These are phyloP conservation scores for Stramonita haemastoma DNA, from an alignment of 2,888 invertebrate genomes.

Conservation along the genomic window DNA sequence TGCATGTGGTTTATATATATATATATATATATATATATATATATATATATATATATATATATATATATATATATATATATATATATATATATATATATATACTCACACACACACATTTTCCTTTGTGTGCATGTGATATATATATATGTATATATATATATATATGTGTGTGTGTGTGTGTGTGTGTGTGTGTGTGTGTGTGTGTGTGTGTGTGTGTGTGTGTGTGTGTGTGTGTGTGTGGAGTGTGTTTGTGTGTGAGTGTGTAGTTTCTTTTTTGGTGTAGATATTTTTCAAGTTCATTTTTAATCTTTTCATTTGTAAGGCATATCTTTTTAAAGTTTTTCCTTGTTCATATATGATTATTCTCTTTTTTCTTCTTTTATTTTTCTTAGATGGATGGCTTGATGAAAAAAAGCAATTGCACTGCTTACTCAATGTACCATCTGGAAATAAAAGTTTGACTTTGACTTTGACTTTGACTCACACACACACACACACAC, in stretches of 20 bases:
- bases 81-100: neutral
- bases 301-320: no score
- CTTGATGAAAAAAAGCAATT: neutral
- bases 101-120: neutral
- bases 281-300: no score
- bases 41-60: neutral
- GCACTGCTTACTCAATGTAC: no score
- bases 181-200: neutral
- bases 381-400: no score
- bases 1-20: slow-evolving; percentile 22
- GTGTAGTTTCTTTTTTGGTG: no score
- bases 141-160: neutral
- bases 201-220: neutral
- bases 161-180: slow-evolving; percentile 27
- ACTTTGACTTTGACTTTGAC: no score
- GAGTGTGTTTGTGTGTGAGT: no score
- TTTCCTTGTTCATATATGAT: no score
- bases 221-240: neutral
- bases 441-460: no score
- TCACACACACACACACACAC: no score
- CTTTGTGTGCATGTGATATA: neutral
- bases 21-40: slow-evolving; percentile 32
- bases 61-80: neutral
- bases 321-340: no score
- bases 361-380: no score